phyloP scores from a whole-genome alignment of 1,140 invertebrate species.

The Xylocopa sonorina region DNA sequence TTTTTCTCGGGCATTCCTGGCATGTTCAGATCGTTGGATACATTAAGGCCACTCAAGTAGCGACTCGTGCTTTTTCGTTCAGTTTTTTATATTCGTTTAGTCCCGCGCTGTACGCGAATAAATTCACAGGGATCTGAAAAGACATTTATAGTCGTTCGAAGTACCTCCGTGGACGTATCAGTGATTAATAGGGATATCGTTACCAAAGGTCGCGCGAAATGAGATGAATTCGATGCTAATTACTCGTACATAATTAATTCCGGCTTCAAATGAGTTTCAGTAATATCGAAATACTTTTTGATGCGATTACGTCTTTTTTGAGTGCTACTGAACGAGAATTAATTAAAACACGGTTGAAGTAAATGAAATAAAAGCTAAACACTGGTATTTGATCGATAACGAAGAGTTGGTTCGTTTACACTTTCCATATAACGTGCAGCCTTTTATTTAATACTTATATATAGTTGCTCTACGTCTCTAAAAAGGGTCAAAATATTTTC shows the following conservation, averaged over 20 bases:
- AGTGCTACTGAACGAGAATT: background rate
- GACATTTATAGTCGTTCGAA: no score
- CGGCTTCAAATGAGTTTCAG: no score
- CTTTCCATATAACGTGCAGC: no score
- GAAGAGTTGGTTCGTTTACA: no score
- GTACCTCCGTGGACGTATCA: no score
- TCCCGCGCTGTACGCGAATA: no score
- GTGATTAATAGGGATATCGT: background rate
- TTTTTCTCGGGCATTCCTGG: slow-evolving; percentile 23
- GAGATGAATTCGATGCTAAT: background rate
- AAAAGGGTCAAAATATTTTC: background rate
- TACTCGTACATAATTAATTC: background rate
- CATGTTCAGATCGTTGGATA: background rate
- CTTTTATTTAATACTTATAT: background rate
- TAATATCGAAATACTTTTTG: background rate
- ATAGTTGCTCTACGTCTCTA: no score
- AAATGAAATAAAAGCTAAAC: no score
- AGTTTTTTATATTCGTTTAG: background rate
- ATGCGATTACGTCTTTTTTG: background rate
- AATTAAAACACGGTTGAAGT: background rate
- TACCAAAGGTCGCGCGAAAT: background rate
- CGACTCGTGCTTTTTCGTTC: background rate
- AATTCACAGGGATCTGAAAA: no score
- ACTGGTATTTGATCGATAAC: no score
- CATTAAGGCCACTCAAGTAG: slow-evolving; percentile 4